A percentile compares a stretch with the other conserved stretches of the same genome.
phyloP scores from a whole-genome alignment of 1,140 invertebrate genomes.

The Vanessa atalanta region DNA sequence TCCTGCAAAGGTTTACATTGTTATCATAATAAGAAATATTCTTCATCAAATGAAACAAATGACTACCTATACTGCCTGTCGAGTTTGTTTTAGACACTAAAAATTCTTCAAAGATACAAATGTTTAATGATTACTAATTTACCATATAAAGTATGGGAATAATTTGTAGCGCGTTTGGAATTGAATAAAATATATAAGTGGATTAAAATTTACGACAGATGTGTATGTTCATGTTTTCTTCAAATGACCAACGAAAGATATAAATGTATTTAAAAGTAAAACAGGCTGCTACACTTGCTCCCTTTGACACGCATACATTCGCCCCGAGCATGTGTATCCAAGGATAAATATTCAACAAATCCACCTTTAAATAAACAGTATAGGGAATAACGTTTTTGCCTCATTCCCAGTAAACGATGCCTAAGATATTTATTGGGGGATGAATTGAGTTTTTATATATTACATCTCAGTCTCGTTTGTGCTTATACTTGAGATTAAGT shows the following conservation, averaged over 20 bases:
- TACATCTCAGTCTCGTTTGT: constrained; percentile 46
- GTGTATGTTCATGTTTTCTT: neutral
- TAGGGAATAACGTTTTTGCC: constrained; percentile 74
- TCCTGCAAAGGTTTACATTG: no score
- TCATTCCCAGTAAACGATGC: constrained; percentile 77
- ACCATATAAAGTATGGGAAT: neutral
- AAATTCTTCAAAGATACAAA: neutral
- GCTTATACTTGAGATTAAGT: constrained; percentile 32
- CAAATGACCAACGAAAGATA: constrained; percentile 6
- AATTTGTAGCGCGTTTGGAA: neutral
- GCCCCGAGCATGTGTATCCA: constrained; percentile 53
- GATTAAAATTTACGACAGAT: constrained; percentile 15
- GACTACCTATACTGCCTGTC: no score
- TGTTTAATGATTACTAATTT: neutral
- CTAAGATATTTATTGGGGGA: constrained; percentile 78
- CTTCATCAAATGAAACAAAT: no score
- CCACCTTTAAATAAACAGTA: constrained; percentile 78
- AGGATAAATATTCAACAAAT: constrained; percentile 77
- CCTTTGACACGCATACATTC: constrained; percentile 34
- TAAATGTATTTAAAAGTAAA: constrained; percentile 16
- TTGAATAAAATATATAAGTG: neutral
- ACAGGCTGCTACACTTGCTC: constrained; percentile 30
- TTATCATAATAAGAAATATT: no score
- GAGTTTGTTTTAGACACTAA: no score
- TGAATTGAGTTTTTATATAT: constrained; percentile 72